A percentile compares a stretch with the other conserved stretches of the same genome.
Evolutionary conservation across 1,140 invertebrate genomes (phyloP).

Genomic region (Rhysida immarginata): DNA sequence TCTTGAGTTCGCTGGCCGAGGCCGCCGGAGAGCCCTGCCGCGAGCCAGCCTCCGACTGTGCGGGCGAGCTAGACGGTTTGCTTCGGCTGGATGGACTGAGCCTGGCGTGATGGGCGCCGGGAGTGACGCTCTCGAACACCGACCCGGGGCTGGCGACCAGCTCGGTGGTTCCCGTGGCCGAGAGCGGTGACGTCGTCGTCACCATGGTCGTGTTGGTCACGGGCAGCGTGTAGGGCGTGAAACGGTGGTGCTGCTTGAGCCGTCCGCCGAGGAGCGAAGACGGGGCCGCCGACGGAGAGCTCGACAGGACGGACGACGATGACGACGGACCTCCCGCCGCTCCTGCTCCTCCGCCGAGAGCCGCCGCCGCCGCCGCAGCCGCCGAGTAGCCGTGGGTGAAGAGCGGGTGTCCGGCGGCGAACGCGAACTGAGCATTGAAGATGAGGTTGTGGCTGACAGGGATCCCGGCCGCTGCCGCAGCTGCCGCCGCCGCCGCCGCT

Average conservation of each 20-base stretch:
- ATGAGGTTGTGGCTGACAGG: constrained; percentile 51
- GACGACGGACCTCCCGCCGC: constrained; percentile 20
- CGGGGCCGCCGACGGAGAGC: constrained; percentile 12
- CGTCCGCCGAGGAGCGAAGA: constrained; percentile 16
- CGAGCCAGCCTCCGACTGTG: constrained; percentile 13
- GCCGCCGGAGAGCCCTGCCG: constrained; percentile 15
- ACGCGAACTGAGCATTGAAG: constrained; percentile 61
- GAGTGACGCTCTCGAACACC: constrained; percentile 59
- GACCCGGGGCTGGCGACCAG: constrained; percentile 37
- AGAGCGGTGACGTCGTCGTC: constrained; percentile 22
- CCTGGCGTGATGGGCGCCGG: constrained; percentile 16
- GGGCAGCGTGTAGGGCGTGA: constrained; percentile 67
- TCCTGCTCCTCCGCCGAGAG: constrained; percentile 19
- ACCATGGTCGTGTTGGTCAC: constrained; percentile 29
- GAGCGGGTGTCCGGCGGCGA: constrained; percentile 61
- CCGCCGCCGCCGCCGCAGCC: constrained; percentile 15
- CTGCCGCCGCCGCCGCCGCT: constrained; percentile 26
- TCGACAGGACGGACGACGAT: constrained; percentile 15
- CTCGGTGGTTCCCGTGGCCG: constrained; percentile 19
- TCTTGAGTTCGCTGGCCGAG: constrained; percentile 57
- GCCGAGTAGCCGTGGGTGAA: constrained; percentile 45
- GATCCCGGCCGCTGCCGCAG: constrained; percentile 21
- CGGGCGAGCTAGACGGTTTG: constrained; percentile 11
- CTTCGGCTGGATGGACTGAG: not conserved
- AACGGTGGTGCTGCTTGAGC: constrained; percentile 48